Conservation (phyloP, 2,888 invertebrate species). For the Pammene fasciana region DNA sequence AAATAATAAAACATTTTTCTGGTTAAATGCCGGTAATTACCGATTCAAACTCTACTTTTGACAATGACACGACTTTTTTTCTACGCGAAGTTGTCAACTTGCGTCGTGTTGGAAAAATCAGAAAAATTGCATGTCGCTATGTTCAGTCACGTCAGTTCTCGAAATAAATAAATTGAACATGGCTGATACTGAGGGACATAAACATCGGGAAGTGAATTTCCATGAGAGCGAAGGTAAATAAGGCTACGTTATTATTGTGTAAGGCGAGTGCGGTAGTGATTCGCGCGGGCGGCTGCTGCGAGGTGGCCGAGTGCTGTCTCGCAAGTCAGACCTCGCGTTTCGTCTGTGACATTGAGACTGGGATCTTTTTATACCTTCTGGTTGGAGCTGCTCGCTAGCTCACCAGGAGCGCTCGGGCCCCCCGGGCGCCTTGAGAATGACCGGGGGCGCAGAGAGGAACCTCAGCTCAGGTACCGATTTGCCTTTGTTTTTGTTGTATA, state of each 20-base stretch:
- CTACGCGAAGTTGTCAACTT: conserved; percentile 66
- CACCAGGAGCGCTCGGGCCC: conserved; percentile 61
- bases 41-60: conserved; percentile 48
- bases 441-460: conserved; percentile 73
- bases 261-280: conserved; percentile 68
- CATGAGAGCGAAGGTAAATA: conserved; percentile 82
- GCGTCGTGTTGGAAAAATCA: conserved; percentile 82
- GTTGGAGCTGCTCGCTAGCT: conserved; percentile 77
- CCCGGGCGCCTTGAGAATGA: conserved; percentile 60
- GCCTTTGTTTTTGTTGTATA: conserved; percentile 67
- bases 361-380: conserved; percentile 83
- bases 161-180: conserved; percentile 82
- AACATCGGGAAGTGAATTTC: conserved; percentile 78
- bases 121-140: conserved; percentile 79
- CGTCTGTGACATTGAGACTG: conserved; percentile 81
- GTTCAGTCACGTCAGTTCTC: conserved; percentile 79
- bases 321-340: conserved; percentile 74
- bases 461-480: conserved; percentile 69
- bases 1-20: no score
- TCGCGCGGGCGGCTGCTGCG: conserved; percentile 61
- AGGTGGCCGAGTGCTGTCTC: conserved; percentile 62
- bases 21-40: conserved; percentile 14
- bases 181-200: conserved; percentile 80
- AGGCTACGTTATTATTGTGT: conserved; percentile 75
- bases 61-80: conserved; percentile 72